A percentile compares a stretch with the other conserved stretches of the same genome.
Conservation (phyloP, 2,888 invertebrate species). For the Conomelus anceps region DNA sequence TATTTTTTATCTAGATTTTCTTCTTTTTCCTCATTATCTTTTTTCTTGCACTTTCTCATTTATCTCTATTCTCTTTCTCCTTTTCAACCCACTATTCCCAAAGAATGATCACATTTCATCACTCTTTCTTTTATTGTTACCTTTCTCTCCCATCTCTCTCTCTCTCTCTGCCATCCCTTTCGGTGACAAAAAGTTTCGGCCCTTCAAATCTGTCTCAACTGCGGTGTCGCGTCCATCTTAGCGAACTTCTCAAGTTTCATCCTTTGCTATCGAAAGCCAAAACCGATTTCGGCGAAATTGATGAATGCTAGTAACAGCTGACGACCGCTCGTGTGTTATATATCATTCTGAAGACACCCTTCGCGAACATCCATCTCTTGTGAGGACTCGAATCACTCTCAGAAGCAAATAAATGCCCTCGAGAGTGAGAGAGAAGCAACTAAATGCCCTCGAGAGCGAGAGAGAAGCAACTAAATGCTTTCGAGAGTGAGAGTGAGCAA, state of each 20-base stretch:
- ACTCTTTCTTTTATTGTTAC: neutral
- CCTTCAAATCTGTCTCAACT: neutral
- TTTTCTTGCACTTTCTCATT: neutral
- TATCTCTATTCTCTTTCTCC: neutral
- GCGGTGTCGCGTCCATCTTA: neutral
- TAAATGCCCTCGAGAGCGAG: neutral
- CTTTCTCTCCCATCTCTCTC: neutral
- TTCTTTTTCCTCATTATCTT: slow-evolving; percentile 17
- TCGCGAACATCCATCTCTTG: neutral
- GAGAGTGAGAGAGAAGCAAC: no score
- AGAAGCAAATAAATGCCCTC: neutral
- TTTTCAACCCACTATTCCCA: neutral
- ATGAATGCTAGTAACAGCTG: neutral
- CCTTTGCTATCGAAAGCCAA: neutral
- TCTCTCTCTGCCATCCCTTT: neutral
- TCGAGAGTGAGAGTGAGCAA: no score
- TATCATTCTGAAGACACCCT: neutral
- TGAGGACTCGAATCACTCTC: neutral
- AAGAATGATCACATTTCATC: neutral
- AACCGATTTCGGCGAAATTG: neutral
- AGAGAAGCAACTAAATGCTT: no score
- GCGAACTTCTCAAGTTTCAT: neutral
- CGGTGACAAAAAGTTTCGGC: neutral
- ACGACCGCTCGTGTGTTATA: neutral
- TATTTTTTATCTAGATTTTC: slow-evolving; percentile 7